Conservation (phyloP, 2,888 invertebrate genomes). For the Chelonus formosanus region DNA sequence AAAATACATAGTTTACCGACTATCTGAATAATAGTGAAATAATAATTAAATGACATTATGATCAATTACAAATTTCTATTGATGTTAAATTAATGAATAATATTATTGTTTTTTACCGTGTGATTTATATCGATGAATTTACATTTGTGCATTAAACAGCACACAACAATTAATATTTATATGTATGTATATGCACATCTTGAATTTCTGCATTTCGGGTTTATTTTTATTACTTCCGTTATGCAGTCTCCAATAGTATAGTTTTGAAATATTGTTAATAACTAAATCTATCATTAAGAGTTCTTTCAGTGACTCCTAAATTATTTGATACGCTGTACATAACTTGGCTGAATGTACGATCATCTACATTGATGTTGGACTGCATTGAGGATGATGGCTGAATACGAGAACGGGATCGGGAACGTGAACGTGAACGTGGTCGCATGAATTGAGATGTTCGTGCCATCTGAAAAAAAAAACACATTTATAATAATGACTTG, state of each 20-base stretch:
- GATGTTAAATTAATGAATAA: no score
- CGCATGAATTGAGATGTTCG: constrained; percentile 46
- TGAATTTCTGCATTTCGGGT: not conserved
- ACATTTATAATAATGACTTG: not conserved
- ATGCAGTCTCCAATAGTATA: constrained; percentile 17
- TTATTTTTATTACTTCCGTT: not conserved
- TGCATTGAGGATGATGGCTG: constrained; percentile 47
- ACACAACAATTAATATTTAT: no score
- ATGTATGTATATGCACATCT: not conserved
- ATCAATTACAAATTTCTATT: no score
- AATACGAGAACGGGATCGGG: constrained; percentile 58
- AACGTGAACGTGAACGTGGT: constrained; percentile 51
- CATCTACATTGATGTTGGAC: constrained; percentile 49
- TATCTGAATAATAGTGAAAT: no score
- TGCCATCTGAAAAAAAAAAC: constrained; percentile 37
- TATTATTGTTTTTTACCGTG: no score
- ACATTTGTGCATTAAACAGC: no score
- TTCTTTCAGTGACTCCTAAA: constrained; percentile 59
- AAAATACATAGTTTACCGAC: no score
- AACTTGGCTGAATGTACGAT: constrained; percentile 59
- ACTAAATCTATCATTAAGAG: constrained; percentile 62
- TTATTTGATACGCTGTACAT: constrained; percentile 60
- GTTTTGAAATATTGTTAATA: constrained; percentile 43
- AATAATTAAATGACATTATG: no score
- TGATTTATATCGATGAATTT: no score